These are phyloP conservation scores for Nothocercus julius DNA, from an alignment of 2,113 vertebrate species.

Conservation along the genomic window DNA sequence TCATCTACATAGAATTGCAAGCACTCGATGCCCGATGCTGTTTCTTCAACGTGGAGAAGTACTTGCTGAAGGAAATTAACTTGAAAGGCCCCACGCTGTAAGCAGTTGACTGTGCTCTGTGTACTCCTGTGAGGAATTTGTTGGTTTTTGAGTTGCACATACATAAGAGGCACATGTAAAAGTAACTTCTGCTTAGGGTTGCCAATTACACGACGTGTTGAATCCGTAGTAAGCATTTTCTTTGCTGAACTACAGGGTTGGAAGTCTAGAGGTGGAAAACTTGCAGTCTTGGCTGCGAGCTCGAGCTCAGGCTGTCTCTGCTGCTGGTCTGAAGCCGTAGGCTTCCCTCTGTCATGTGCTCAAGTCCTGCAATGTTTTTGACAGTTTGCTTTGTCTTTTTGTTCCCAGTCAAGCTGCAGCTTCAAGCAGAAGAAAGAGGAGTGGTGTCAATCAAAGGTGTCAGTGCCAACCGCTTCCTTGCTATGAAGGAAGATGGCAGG, in stretches of 20 bases:
- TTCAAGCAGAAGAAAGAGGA: slow-evolving; percentile 93
- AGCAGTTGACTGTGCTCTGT: rapidly evolving
- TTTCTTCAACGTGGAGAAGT: background rate
- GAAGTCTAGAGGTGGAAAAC: background rate
- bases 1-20: background rate
- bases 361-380: background rate
- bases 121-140: background rate
- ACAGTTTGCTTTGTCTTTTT: background rate
- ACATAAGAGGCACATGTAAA: background rate
- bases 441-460: slow-evolving; percentile 95
- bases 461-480: slow-evolving; percentile 91
- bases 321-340: background rate
- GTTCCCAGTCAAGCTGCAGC: slow-evolving; percentile 89
- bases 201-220: background rate
- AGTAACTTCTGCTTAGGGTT: rapidly evolving
- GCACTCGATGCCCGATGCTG: rapidly evolving
- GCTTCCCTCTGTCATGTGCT: background rate
- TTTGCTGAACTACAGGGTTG: background rate
- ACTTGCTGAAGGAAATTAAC: background rate
- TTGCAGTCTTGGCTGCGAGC: background rate
- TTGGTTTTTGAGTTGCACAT: background rate
- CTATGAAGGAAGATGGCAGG: slow-evolving; percentile 94
- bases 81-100: background rate
- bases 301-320: background rate
- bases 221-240: background rate